Percentiles rank a stretch among this genome's conserved stretches.
These are phyloP conservation scores for Poecilia wingei DNA, from an alignment of 2,797 vertebrate genomes.

Conservation along the genomic window DNA sequence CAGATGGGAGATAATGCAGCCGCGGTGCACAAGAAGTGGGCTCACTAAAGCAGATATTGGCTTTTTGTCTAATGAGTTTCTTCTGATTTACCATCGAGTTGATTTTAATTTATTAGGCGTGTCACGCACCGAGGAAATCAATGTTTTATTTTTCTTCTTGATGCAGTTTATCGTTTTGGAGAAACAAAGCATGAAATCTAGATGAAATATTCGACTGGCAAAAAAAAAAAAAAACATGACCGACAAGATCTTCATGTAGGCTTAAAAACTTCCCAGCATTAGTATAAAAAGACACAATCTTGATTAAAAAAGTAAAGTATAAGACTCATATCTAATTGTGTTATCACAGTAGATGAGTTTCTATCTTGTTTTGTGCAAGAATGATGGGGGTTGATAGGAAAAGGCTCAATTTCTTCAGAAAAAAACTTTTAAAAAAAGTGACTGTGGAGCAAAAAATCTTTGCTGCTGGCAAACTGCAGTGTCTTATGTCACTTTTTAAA, in stretches of 20 bases:
- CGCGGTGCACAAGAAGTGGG: constrained; percentile 12
- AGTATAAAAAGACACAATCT: constrained; percentile 5
- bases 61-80: constrained; percentile 47
- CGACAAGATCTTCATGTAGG: constrained; percentile 1
- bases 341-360: background rate
- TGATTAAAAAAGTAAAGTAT: constrained; percentile 2
- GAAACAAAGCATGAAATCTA: constrained; percentile 35
- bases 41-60: constrained; percentile 31
- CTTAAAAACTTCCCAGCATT: constrained; percentile 13
- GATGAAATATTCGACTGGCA: constrained; percentile 19
- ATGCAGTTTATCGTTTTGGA: constrained; percentile 31
- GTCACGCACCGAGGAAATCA: constrained; percentile 19
- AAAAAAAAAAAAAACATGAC: background rate
- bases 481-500: background rate
- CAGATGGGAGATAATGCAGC: constrained; percentile 28
- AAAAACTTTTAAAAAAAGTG: background rate
- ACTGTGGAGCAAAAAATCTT: background rate
- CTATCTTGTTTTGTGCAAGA: background rate
- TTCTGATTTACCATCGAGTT: constrained; percentile 47
- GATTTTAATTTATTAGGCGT: constrained; percentile 38
- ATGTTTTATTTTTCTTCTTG: constrained; percentile 15
- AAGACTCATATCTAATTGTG: constrained; percentile 14
- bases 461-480: background rate
- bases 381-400: background rate
- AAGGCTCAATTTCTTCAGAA: background rate